phyloP scores from a whole-genome alignment of 2,797 vertebrate genomes.

The Notolepis coatsorum region DNA sequence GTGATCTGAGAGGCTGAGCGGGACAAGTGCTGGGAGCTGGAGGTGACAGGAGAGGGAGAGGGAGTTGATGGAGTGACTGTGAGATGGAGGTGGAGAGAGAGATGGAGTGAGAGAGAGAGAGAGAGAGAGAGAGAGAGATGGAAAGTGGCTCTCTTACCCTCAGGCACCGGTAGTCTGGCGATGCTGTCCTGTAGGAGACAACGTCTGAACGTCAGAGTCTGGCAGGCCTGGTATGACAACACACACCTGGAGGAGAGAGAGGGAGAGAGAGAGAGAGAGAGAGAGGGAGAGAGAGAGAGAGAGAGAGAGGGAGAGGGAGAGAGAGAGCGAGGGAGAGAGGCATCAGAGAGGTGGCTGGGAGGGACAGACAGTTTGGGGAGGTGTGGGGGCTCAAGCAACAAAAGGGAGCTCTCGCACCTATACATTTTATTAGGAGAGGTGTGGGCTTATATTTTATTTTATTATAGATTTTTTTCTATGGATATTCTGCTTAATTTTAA shows the following conservation, averaged over 20 bases:
- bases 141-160: constrained; percentile 86
- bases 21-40: constrained; percentile 43
- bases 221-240: constrained; percentile 95
- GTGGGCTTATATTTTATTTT: too few relatives aligned
- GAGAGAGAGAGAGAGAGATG: constrained; percentile 50
- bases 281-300: constrained; percentile 1
- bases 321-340: too few relatives aligned
- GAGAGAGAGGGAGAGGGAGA: not conserved
- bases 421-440: too few relatives aligned
- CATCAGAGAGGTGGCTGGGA: constrained; percentile 49
- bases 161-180: constrained; percentile 88
- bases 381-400: too few relatives aligned
- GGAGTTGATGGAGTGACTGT: constrained; percentile 39
- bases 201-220: constrained; percentile 91
- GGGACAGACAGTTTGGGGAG: constrained; percentile 39
- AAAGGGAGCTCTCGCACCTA: too few relatives aligned
- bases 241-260: constrained; percentile 88
- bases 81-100: constrained; percentile 36
- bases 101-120: not conserved
- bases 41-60: constrained; percentile 52
- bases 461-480: too few relatives aligned
- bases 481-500: too few relatives aligned
- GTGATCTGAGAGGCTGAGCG: constrained; percentile 32
- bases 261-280: not conserved
- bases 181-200: constrained; percentile 96